Conservation (phyloP, 92 coral and sea anemone species). For the Parazoanthus swiftii region DNA sequence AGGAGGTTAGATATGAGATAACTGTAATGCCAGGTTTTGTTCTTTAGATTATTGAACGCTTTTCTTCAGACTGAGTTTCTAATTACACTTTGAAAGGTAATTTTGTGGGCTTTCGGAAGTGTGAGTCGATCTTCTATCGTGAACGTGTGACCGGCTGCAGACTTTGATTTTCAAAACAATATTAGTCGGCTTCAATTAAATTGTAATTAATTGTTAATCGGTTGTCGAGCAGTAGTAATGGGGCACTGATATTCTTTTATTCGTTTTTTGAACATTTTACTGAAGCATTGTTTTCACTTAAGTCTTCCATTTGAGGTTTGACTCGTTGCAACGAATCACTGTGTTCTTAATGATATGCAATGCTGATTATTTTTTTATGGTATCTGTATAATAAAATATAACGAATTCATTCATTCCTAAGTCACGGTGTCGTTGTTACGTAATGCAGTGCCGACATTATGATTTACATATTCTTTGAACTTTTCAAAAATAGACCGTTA, state of each 20-base stretch:
- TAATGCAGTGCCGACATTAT: neutral
- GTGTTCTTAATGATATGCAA: neutral
- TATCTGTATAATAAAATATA: no score
- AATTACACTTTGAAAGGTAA: no score
- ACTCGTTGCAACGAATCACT: neutral
- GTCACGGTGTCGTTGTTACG: conserved; percentile 2
- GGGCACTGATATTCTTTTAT: no score
- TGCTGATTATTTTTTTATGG: neutral
- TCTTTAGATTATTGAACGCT: neutral
- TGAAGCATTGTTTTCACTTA: neutral
- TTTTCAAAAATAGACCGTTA: neutral
- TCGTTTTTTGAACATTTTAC: neutral
- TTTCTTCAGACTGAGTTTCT: neutral
- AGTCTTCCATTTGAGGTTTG: neutral
- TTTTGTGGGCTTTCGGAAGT: no score
- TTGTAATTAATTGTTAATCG: neutral
- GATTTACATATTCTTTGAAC: neutral
- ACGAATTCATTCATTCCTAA: neutral
- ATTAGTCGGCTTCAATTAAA: neutral
- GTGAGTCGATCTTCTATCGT: neutral
- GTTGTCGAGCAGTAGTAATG: neutral
- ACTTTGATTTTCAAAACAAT: neutral
- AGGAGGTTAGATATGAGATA: conserved; percentile 41
- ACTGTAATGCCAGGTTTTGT: neutral
- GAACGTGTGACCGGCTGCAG: neutral